Conservation (phyloP, 2,797 vertebrate genomes). For the Salarias fasciatus region DNA sequence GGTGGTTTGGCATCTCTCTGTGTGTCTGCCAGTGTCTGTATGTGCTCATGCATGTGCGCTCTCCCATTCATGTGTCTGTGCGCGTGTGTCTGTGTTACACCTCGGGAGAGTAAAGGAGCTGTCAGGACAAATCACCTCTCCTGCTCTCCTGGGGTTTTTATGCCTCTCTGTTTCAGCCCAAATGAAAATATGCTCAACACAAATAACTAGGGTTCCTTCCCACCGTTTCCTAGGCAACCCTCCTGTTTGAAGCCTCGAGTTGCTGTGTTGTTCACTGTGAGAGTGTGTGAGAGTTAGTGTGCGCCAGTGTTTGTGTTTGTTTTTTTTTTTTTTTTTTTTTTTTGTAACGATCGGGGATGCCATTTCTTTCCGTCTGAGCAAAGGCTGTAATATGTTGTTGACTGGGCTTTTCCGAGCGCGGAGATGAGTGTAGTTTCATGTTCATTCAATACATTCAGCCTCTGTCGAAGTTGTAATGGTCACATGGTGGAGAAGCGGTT, state of each 20-base stretch:
- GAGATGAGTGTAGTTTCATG: neutral
- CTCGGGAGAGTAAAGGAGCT: slow-evolving; percentile 74
- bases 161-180: slow-evolving; percentile 76
- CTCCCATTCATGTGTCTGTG: slow-evolving; percentile 30
- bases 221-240: slow-evolving; percentile 82
- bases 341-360: slow-evolving; percentile 49
- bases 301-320: slow-evolving; percentile 45
- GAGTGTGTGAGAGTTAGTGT: slow-evolving; percentile 49
- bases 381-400: slow-evolving; percentile 48
- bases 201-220: slow-evolving; percentile 81
- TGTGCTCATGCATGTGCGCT: slow-evolving; percentile 40
- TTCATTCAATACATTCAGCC: neutral
- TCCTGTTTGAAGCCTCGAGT: slow-evolving; percentile 73
- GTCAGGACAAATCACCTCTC: slow-evolving; percentile 78
- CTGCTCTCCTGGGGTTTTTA: slow-evolving; percentile 67
- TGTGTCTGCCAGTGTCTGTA: slow-evolving; percentile 20
- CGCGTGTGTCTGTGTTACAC: slow-evolving; percentile 57
- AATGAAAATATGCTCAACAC: slow-evolving; percentile 82
- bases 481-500: too few species aligned
- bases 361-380: slow-evolving; percentile 38
- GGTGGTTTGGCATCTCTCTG: slow-evolving; percentile 35
- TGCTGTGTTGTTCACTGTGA: slow-evolving; percentile 64
- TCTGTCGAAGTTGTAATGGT: neutral
- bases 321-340: slow-evolving; percentile 12
- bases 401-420: slow-evolving; percentile 38